phyloP scores from a whole-genome alignment of 2,888 invertebrate genomes.

The Cosmopolites sordidus region DNA sequence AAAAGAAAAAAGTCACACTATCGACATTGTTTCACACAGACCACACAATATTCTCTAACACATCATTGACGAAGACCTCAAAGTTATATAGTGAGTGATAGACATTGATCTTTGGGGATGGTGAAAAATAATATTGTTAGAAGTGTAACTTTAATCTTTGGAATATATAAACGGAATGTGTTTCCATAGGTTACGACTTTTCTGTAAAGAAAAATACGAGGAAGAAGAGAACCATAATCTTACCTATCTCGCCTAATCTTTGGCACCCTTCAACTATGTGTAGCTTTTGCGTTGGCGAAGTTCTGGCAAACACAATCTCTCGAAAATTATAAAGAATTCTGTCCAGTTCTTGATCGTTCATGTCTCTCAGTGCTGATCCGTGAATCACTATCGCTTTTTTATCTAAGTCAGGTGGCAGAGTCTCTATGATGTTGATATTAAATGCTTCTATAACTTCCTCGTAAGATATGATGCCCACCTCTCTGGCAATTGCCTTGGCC shows the following conservation, averaged over 20 bases:
- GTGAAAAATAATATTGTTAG: no score
- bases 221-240: no score
- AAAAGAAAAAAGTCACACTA: no score
- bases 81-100: no score
- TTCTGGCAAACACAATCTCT: conserved; percentile 62
- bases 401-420: conserved; percentile 36
- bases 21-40: no score
- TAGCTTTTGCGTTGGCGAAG: conserved; percentile 54
- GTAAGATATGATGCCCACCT: conserved; percentile 68
- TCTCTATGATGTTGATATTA: conserved; percentile 39
- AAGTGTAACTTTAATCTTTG: no score
- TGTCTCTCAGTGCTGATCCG: conserved; percentile 50
- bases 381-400: conserved; percentile 55
- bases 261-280: conserved; percentile 79
- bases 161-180: no score
- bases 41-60: no score
- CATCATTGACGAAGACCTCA: no score
- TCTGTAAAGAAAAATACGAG: no score
- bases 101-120: no score
- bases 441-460: conserved; percentile 39
- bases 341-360: conserved; percentile 50
- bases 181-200: no score
- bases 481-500: conserved; percentile 70
- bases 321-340: conserved; percentile 54
- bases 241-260: conserved; percentile 70